Evolutionary conservation across 2,113 vertebrate genomes (phyloP), one percentile per base, ranked within the genome.

Genomic region (Phyllopteryx taeniolatus): DNA sequence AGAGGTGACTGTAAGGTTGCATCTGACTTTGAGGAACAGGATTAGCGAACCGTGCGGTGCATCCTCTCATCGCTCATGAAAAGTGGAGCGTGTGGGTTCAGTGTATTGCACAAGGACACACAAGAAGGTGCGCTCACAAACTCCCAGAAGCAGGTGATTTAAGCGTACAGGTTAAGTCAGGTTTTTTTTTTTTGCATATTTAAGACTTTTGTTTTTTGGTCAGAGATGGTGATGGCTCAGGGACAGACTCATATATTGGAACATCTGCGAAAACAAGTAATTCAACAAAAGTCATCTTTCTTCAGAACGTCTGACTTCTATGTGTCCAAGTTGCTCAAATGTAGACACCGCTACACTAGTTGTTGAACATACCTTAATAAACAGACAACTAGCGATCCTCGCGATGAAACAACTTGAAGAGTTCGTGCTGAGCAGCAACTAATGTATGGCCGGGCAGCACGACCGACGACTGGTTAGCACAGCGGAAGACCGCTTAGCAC

Each of bases 91-190:
- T 75, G 49, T 65, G 63, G 73, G 71, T 75, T 68, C 33, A 53
- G 70, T 10, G 4, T 73, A 77, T 74, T 59, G 17, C 72, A 74
- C 82, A 82, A 87, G 80, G 82, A 74, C 76, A 43, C 54, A 10
- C 4, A 65, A 67, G 72, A 68, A 69, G 74, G 22, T 61, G 67
- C 70, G 42, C 31, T 63, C 19, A 2, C n/a, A 62, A 65, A 64
- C 62, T 65, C 12, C 56, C 56, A 27, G 27, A 13, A 59, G 27
- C 42, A 12, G n/a, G 20, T 44, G 2, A 47, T 13, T 47, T 15
- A 8, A 44, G 39, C 62, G 42, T 53, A n/a, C 47, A 17, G 7
- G 1, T 39, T 43, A n/a, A n/a, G n/a, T n/a, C n/a, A 64, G 31
- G 51, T 43, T 53, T 67, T 72, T 12, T 9, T 42, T 51, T n/a